A percentile compares a stretch with the other conserved stretches of the same genome.
Conservation (phyloP, 1,140 invertebrate genomes). For the Diabrotica undecimpunctata region DNA sequence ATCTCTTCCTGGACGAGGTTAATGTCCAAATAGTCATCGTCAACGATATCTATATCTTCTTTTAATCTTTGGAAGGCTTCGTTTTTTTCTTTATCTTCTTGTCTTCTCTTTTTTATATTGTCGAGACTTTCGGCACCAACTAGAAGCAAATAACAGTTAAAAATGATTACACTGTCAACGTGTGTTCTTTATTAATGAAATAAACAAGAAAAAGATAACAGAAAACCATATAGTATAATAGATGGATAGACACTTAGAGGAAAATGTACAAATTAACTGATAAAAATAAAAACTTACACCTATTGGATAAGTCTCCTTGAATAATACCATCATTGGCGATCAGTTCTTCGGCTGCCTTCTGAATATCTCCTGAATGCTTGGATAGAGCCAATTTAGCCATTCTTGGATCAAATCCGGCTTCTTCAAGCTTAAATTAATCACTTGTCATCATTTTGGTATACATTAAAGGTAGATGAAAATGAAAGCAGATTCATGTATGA, state of each 20-base stretch:
- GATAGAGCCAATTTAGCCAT: constrained; percentile 55
- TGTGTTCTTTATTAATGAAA: no score
- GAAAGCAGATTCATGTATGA: no score
- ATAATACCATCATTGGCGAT: constrained; percentile 44
- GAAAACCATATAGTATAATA: background rate
- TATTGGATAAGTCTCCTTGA: constrained; percentile 32
- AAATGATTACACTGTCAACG: background rate
- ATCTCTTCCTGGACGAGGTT: constrained; percentile 57
- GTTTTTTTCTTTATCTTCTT: constrained; percentile 44
- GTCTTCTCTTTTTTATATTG: constrained; percentile 24
- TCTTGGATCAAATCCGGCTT: constrained; percentile 59
- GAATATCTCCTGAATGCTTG: constrained; percentile 53
- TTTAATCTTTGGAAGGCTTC: constrained; percentile 56
- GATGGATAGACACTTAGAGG: no score
- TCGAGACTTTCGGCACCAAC: constrained; percentile 29
- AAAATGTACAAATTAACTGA: no score
- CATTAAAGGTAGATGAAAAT: no score
- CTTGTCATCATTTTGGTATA: no score
- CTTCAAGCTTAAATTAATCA: constrained; percentile 45
- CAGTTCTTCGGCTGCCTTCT: constrained; percentile 56
- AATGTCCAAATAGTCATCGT: constrained; percentile 61
- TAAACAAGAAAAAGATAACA: no score
- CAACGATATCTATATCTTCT: constrained; percentile 55
- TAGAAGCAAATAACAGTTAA: constrained; percentile 16
- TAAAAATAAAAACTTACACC: constrained; percentile 12